Evolutionary conservation across 2,888 invertebrate species (phyloP).

Genomic region (Podotricha telesiphe): DNA sequence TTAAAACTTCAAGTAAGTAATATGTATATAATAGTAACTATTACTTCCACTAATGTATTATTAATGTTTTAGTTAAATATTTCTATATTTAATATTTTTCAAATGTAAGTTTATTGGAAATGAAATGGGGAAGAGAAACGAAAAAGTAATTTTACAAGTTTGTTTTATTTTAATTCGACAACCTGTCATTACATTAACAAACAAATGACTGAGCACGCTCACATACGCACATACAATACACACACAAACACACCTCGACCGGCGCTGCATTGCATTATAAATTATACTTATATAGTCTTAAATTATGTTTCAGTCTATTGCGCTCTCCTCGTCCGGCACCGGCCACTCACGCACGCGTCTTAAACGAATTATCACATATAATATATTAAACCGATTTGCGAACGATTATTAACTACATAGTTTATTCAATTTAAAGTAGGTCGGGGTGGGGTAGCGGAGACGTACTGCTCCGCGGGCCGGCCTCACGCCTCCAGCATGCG

Average conservation of each 20-base stretch:
- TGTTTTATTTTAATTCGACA: conserved; percentile 88
- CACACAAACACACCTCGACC: conserved; percentile 86
- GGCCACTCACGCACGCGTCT: conserved; percentile 82
- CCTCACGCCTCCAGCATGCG: conserved; percentile 86
- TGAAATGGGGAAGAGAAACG: conserved; percentile 40
- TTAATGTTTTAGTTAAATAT: neutral
- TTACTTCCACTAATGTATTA: no score
- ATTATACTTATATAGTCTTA: conserved; percentile 86
- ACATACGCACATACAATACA: conserved; percentile 85
- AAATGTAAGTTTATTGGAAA: neutral
- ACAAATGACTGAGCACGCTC: conserved; percentile 85
- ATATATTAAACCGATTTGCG: conserved; percentile 86
- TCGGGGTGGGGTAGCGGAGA: conserved; percentile 82
- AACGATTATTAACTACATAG: conserved; percentile 79
- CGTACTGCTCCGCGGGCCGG: conserved; percentile 77
- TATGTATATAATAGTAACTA: no score
- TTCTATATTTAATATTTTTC: neutral
- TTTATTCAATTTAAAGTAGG: conserved; percentile 81
- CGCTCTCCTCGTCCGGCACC: conserved; percentile 83
- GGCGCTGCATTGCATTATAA: conserved; percentile 86
- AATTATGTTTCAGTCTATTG: conserved; percentile 85
- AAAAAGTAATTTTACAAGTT: conserved; percentile 77
- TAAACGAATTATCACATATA: conserved; percentile 87
- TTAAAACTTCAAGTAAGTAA: no score
- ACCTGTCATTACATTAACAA: conserved; percentile 89